Evolutionary conservation across 2,113 vertebrate species (phyloP).

Genomic region (Tauraco erythrolophus): DNA sequence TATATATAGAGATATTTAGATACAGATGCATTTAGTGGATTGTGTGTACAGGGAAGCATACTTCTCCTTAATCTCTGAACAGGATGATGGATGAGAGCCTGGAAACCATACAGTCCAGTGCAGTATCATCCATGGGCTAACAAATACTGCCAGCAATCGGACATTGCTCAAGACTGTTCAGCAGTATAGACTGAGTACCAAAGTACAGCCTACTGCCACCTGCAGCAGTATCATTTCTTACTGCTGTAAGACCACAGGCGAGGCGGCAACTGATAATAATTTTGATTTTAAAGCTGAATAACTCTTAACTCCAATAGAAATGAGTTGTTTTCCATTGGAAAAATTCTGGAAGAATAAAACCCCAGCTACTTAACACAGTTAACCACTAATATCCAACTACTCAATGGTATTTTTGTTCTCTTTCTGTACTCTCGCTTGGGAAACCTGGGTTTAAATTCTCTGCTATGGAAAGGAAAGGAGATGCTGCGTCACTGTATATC

Average conservation of each 20-base stretch:
- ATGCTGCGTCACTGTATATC: background rate
- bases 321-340: fast-evolving
- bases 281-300: background rate
- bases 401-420: background rate
- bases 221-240: background rate
- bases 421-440: background rate
- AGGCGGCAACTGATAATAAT: background rate
- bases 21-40: background rate
- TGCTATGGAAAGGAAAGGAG: background rate
- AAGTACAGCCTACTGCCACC: background rate
- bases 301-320: background rate
- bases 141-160: background rate
- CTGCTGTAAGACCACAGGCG: background rate
- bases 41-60: background rate
- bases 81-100: background rate
- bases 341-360: background rate
- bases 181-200: background rate
- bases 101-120: background rate
- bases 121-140: fast-evolving
- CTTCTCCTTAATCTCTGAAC: background rate
- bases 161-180: background rate
- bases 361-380: background rate
- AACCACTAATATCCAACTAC: background rate
- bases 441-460: background rate
- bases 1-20: background rate